These are phyloP conservation scores for Chondrosia reniformis DNA, from an alignment of 37 sponge, comb jelly and placozoan species.

Conservation along the genomic window DNA sequence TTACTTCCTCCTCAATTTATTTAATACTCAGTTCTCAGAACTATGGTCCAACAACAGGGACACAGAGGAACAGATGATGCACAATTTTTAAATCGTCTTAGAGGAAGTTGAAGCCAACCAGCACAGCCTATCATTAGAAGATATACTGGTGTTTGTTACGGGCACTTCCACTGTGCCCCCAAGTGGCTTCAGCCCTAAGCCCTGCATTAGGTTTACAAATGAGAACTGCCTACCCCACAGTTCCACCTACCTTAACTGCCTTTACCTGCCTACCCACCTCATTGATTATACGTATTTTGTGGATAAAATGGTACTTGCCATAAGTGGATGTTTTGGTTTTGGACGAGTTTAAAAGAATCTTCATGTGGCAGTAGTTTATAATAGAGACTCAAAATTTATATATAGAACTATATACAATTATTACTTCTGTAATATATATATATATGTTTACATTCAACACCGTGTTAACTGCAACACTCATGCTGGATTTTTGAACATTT, in stretches of 20 bases:
- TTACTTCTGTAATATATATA: background rate
- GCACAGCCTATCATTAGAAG: background rate
- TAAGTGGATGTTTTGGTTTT: background rate
- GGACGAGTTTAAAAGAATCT: background rate
- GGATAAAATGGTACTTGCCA: background rate
- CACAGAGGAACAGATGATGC: background rate
- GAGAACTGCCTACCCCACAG: background rate
- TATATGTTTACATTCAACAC: background rate
- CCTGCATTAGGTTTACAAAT: background rate
- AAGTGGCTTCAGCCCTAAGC: background rate
- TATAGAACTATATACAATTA: background rate
- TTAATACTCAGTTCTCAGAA: background rate
- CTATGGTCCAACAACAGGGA: background rate
- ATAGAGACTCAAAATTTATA: background rate
- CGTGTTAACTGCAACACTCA: background rate
- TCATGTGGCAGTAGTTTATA: background rate
- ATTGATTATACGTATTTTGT: background rate
- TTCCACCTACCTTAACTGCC: background rate
- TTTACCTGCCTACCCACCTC: background rate
- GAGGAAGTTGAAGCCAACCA: background rate
- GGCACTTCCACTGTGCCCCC: background rate
- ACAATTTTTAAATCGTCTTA: background rate
- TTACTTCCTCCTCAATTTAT: background rate
- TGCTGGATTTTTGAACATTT: background rate
- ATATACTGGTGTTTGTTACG: background rate